Evolutionary conservation across 2,113 vertebrate species (phyloP).

Genomic region (Vidua macroura): DNA sequence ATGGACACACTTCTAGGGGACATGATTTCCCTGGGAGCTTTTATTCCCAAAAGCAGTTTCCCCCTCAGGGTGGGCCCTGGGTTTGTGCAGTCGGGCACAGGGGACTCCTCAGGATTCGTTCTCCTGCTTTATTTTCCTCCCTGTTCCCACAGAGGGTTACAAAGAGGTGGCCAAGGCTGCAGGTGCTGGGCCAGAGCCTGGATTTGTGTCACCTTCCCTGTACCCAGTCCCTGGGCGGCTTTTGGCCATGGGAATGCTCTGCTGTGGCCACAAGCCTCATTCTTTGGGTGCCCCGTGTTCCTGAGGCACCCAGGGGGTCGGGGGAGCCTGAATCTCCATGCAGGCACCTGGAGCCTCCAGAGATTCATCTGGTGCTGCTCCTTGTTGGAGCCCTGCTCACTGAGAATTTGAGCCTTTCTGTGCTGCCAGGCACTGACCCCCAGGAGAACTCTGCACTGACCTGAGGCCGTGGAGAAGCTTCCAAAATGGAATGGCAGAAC

Average conservation of each 20-base stretch:
- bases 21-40: neutral
- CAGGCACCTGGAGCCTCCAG: neutral
- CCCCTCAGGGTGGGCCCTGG: neutral
- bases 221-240: neutral
- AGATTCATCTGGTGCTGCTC: neutral
- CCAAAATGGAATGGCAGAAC: neutral
- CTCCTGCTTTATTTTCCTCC: neutral
- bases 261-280: neutral
- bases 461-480: neutral
- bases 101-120: neutral
- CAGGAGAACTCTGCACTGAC: neutral
- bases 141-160: neutral
- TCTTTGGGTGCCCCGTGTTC: fast-evolving
- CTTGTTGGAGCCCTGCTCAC: neutral
- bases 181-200: neutral
- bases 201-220: neutral
- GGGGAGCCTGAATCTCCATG: neutral
- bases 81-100: neutral
- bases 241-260: neutral
- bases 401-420: neutral
- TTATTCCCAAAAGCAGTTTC: neutral
- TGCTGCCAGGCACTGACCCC: neutral
- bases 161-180: neutral
- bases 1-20: neutral
- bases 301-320: fast-evolving